Base-by-base conservation (phyloP, 2,888 invertebrate species). In the Pimpla rufipes region DNA sequence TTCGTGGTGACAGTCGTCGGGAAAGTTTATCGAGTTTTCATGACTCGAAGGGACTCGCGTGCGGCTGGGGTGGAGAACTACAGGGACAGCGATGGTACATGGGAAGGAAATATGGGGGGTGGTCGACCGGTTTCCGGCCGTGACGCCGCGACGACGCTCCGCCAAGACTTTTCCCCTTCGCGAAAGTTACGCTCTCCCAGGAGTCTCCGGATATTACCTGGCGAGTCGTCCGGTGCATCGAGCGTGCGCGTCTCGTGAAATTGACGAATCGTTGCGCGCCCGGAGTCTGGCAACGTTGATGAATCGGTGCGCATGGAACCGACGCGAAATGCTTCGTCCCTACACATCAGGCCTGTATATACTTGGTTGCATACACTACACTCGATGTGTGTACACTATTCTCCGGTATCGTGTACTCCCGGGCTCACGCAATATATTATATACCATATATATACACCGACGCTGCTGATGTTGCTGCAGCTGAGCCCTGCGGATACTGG, bases 261-360 rank as follows among this genome's bases (percentile, higher is more conserved):
- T 89, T 90, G 90, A 90, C 88, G 88, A 89, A 90, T 89, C 86
- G 88, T 81, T 84, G 83, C 76, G 85, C 67, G 79, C 86, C 81
- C 35, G 82, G 83, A 84, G 87, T 83, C 76, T 79, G 79, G 86
- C 23, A 87, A 79, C 88, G 88, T 88, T 89, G 89, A 89, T 89
- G 87, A 86, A 90, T 90, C 87, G 87, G 77, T 75, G 76, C 42
- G 42, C 62, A 42, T 59, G 73, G 47, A 80, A 71, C 75, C 62
- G 50, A 80, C 59, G 76, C 75, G 73, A 83, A 83, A 77, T 77
- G 23, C 73, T 45, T 47, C 74, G 23, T 47, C 73, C 40, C 35
- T 45, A 81, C 13, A 35, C 45, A 11, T 29, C 29, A n/a, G 62
- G 52, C 42, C 29, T 29, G 29, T 29, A 29, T 18, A 55, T 57